Conservation (phyloP, 2,888 invertebrate genomes). For the Colletes collaris region DNA sequence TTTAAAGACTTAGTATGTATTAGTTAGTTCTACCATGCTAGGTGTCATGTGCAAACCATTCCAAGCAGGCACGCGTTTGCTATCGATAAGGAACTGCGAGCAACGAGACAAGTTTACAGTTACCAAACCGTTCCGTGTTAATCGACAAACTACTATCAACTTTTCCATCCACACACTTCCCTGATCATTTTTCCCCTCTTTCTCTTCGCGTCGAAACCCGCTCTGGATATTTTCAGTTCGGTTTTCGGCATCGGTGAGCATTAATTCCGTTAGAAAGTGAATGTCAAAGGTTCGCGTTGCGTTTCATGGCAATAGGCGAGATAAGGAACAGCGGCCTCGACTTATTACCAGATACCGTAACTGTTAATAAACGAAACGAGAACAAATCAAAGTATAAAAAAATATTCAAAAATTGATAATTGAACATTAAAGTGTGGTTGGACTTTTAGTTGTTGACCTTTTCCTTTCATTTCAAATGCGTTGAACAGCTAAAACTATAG, state of each 20-base stretch:
- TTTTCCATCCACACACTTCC: conserved; percentile 5
- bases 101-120: conserved; percentile 1
- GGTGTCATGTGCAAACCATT: background rate
- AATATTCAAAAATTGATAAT: too few species aligned
- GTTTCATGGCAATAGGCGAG: conserved; percentile 44
- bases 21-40: too few species aligned
- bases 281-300: conserved; percentile 55
- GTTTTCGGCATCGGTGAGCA: conserved; percentile 26
- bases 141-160: conserved; percentile 6
- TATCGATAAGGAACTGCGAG: conserved; percentile 16
- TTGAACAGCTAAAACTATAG: too few species aligned
- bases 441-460: too few species aligned
- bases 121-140: conserved; percentile 9
- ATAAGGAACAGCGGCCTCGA: conserved; percentile 54
- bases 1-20: too few species aligned
- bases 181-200: background rate
- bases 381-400: too few species aligned
- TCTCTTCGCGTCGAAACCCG: background rate
- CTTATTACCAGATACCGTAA: conserved; percentile 5
- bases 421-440: too few species aligned
- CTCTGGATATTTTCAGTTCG: conserved; percentile 33
- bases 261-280: conserved; percentile 59
- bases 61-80: background rate
- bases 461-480: too few species aligned
- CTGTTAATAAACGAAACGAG: too few species aligned